Evolutionary conservation across 2,113 vertebrate species (phyloP).

Genomic region (Lucifuga dentata): DNA sequence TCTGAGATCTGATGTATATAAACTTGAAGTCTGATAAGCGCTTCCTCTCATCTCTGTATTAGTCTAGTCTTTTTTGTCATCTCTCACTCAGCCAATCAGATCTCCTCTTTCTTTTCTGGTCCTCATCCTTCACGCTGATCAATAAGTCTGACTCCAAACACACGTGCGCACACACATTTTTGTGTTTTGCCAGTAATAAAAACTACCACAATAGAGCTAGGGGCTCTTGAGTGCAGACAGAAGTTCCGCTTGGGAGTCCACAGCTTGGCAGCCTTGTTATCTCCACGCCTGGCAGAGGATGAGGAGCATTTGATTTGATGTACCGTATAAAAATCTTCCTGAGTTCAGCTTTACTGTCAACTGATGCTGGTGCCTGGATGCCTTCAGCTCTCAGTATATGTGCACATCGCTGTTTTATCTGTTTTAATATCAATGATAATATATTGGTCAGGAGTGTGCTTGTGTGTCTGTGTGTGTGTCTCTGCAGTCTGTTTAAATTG

Average conservation of each 20-base stretch:
- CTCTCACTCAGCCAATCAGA: not conserved
- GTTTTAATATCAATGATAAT: not conserved
- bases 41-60: not conserved
- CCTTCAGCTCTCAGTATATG: not conserved
- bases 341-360: conserved; percentile 36
- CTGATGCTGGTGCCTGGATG: conserved; percentile 9
- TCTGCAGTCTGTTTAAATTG: not conserved
- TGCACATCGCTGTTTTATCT: not conserved
- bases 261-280: conserved; percentile 20
- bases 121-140: conserved; percentile 18
- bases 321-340: not conserved
- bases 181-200: conserved; percentile 9
- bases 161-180: not conserved
- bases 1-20: not conserved
- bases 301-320: conserved; percentile 2
- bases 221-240: conserved; percentile 11
- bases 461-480: not conserved
- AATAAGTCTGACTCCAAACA: not conserved
- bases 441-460: not conserved
- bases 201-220: conserved; percentile 5
- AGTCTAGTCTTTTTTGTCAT: too few relatives aligned
- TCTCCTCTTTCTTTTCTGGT: not conserved
- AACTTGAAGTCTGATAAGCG: not conserved
- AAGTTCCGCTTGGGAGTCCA: conserved; percentile 25
- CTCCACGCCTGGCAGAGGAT: not conserved